Evolutionary conservation across 2,797 vertebrate species (phyloP), one percentile per base, ranked within the genome.

Genomic region (Cuculus canorus): DNA sequence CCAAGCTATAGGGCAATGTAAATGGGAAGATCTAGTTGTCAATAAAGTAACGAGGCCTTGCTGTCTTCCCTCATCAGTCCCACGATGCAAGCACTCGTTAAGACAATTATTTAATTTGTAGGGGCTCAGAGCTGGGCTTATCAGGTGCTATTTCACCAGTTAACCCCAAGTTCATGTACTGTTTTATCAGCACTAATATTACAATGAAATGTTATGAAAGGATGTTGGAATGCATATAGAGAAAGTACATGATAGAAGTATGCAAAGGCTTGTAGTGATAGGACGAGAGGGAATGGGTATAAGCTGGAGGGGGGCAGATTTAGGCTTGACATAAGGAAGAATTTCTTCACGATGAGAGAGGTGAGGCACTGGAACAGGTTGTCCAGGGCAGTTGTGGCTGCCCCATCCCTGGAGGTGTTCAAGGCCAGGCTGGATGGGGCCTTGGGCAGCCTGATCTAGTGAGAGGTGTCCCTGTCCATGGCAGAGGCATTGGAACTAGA

Each of bases 71-170:
- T 71, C 37, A 24, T 28, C 47, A 18, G 50, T 52, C n/a, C 32
- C 21, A 43, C 50, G n/a, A 2, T 5, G 28, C 15, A 64, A 48
- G 13, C 19, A 4, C 32, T 56, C 35, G 6, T 45, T 33, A 54
- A 82, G 8, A 53, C 2, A 35, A 37, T 91, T 68, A 94, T 30
- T 98, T 97, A 54, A 96, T 91, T 90, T 96, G 96, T 22, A 48
- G 77, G 35, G 93, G 94, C 73, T 98, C 97, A 45, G 90, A 27
- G 22, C 90, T 97, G 78, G 96, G 93, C 32, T 98, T 92, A 59
- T 93, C 96, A 3, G 96, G 92, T 43, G 96, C 88, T 86, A 97
- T 93, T 54, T 98, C 95, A n/a, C 93, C 97, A 41, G 97, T 96
- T 86, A 97, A 89, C 14, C 97, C 90, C 4, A 95, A 88, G 12